These are phyloP conservation scores for Pampus argenteus DNA, from an alignment of 2,797 vertebrate species.

Conservation along the genomic window DNA sequence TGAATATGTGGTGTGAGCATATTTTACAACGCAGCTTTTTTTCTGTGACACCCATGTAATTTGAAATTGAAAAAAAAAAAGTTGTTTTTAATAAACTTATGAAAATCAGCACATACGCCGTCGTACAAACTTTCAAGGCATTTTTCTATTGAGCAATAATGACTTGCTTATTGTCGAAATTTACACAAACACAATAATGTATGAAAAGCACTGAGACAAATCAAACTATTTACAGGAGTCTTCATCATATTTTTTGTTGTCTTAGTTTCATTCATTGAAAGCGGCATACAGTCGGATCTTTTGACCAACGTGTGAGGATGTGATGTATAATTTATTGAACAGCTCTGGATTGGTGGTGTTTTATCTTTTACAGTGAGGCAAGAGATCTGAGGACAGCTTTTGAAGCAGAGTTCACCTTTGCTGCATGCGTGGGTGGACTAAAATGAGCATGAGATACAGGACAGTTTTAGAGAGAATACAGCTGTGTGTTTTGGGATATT, in stretches of 20 bases:
- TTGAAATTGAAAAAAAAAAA: neutral
- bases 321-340: constrained; percentile 69
- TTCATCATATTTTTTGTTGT: neutral
- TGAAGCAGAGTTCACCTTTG: constrained; percentile 70
- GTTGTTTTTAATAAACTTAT: neutral
- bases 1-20: neutral
- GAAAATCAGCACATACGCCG: neutral
- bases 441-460: constrained; percentile 31
- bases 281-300: neutral
- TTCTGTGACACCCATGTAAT: neutral
- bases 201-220: neutral
- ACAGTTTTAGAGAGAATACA: constrained; percentile 9
- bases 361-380: constrained; percentile 55
- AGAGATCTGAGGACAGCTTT: constrained; percentile 61
- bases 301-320: constrained; percentile 39
- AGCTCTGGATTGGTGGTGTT: constrained; percentile 52
- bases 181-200: neutral
- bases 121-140: neutral
- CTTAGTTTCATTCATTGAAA: constrained; percentile 15
- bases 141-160: neutral
- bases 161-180: neutral
- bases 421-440: constrained; percentile 49
- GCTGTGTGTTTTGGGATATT: constrained; percentile 9
- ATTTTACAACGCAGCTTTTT: neutral
- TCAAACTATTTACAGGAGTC: neutral